These are phyloP conservation scores for Drosophila suzukii DNA, from an alignment of 1,140 invertebrate genomes.

Conservation along the genomic window DNA sequence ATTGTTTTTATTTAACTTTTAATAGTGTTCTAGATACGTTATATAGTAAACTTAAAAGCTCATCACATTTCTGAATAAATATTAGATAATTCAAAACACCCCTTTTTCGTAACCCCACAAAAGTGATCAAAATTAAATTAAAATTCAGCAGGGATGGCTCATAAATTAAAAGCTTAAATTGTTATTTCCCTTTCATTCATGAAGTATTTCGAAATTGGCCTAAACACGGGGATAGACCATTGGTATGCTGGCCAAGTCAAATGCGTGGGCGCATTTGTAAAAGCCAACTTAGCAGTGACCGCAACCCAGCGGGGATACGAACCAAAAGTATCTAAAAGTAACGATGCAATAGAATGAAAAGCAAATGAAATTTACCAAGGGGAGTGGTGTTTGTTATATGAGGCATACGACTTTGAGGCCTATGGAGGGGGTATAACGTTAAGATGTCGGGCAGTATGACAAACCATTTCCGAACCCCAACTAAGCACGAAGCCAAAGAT, in stretches of 20 bases:
- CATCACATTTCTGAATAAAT: conserved; percentile 2
- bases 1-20: background rate
- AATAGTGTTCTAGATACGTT: background rate
- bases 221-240: conserved; percentile 5
- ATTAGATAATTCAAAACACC: background rate
- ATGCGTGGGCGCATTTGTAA: conserved; percentile 15
- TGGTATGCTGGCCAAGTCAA: conserved; percentile 23
- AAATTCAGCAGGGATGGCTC: conserved; percentile 1
- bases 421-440: background rate
- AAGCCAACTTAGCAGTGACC: conserved; percentile 33
- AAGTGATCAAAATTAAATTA: background rate
- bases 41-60: background rate
- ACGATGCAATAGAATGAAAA: conserved; percentile 46
- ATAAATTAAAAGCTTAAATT: conserved; percentile 19
- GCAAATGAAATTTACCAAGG: conserved; percentile 36
- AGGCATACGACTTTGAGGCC: background rate
- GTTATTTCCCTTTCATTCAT: conserved; percentile 21
- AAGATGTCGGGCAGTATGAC: conserved; percentile 9
- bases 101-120: background rate
- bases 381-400: background rate
- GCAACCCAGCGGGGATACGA: conserved; percentile 13
- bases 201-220: conserved; percentile 22
- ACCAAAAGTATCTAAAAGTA: conserved; percentile 1
- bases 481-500: conserved; percentile 9
- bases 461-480: conserved; percentile 27